Evolutionary conservation across 2,888 invertebrate species (phyloP).

Genomic region (Acleris holmiana): DNA sequence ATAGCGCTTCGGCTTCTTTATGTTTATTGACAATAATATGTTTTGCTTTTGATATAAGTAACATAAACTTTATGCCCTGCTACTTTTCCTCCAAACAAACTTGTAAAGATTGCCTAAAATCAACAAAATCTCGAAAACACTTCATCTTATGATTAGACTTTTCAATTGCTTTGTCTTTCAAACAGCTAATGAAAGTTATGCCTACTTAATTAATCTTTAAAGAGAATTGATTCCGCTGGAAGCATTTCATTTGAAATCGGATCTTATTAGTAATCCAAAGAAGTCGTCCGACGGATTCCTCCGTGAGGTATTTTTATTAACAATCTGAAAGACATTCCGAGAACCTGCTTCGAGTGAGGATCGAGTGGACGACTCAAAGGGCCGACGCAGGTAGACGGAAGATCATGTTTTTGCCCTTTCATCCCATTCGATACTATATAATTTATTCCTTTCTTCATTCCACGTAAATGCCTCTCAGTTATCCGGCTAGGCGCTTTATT

Average conservation of each 20-base stretch:
- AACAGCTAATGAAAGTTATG: neutral
- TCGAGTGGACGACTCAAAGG: slow-evolving; percentile 49
- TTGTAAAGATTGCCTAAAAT: too few relatives aligned
- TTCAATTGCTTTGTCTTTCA: neutral
- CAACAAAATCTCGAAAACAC: too few relatives aligned
- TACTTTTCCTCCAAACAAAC: too few relatives aligned
- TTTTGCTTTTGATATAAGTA: neutral
- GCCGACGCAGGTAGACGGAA: slow-evolving; percentile 56
- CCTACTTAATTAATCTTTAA: neutral
- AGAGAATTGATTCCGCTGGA: slow-evolving; percentile 17
- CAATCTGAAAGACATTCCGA: slow-evolving; percentile 52
- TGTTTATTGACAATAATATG: slow-evolving; percentile 41
- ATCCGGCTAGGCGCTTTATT: slow-evolving; percentile 52
- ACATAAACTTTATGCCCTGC: neutral
- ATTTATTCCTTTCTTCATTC: slow-evolving; percentile 59
- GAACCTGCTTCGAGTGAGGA: slow-evolving; percentile 56
- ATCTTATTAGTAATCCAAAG: slow-evolving; percentile 46
- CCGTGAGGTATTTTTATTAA: slow-evolving; percentile 51
- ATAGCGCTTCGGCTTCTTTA: slow-evolving; percentile 46
- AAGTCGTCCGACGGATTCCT: slow-evolving; percentile 49
- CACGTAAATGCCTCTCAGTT: slow-evolving; percentile 53
- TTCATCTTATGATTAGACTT: too few relatives aligned
- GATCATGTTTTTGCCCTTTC: slow-evolving; percentile 60
- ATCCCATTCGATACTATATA: slow-evolving; percentile 54
- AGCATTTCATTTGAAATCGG: slow-evolving; percentile 30